Base-by-base conservation (phyloP, 2,113 vertebrate species). In the Propithecus coquereli region DNA sequence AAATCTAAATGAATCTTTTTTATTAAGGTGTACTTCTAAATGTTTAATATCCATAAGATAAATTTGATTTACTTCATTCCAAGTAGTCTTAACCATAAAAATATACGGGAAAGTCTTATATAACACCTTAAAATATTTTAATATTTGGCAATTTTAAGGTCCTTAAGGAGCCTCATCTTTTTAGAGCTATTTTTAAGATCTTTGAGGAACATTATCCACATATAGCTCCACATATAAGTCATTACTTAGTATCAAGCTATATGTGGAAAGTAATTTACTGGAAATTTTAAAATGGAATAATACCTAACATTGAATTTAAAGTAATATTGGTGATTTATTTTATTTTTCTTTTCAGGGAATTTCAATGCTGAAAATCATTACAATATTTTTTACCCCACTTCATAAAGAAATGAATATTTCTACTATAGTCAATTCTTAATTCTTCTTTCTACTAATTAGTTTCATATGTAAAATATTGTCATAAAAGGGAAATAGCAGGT, bases 171-270 rank as follows among this genome's bases (percentile, higher is more conserved):
- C 68, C 93, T 95, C 93, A 86, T 86, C 66, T 86, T 79, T 95
- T 94, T 68, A 86, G 91, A 93, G 91, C 14, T 92, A 82, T 94
- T 95, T 95, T 95, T 95, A 94, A 96, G 92, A 88, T 88, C 65
- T 45, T 92, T 95, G 85, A 91, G 86, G 70, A 95, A n/a, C 80
- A 23, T 94, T 94, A 88, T 79, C 57, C 66, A 79, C 37, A 37
- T 82, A 93, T 37, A 96, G 65, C 52, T 89, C 13, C 5, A 43
- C 5, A 43, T 86, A 16, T 61, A 96, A 94, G 63, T 82, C 27
- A 74, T 95, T 88, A 88, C 40, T 86, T 90, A 88, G 82, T 87
- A 93, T 85, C 11, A 63, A 87, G 73, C 57, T 94, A 32, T 73
- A 40, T 87, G 50, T 76, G n/a, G 66, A 82, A 94, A 92, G 61